These are phyloP conservation scores for Coranthus polyacanthus DNA, from an alignment of 2,797 vertebrate genomes.

Conservation along the genomic window DNA sequence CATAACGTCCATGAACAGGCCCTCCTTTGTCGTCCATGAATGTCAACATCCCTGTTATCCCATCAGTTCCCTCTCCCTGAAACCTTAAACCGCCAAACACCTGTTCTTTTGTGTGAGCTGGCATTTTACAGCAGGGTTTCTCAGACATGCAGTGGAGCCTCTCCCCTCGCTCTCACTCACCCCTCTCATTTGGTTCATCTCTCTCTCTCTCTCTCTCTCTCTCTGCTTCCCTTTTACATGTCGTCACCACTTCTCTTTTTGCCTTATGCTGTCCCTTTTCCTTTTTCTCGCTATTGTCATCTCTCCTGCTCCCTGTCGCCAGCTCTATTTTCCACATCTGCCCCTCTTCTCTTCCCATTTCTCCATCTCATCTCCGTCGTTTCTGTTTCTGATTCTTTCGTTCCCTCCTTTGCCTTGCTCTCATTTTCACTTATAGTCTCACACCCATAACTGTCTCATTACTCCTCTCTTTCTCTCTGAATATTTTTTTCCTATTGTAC, in stretches of 20 bases:
- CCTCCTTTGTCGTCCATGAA: slow-evolving; percentile 80
- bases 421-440: slow-evolving; percentile 23
- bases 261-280: slow-evolving; percentile 17
- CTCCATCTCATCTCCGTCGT: slow-evolving; percentile 3
- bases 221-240: slow-evolving; percentile 49
- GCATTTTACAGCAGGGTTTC: slow-evolving; percentile 80
- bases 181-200: slow-evolving; percentile 46
- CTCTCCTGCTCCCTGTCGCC: slow-evolving; percentile 15
- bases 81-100: slow-evolving; percentile 86
- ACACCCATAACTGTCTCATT: slow-evolving; percentile 11
- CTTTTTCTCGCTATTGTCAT: slow-evolving; percentile 59
- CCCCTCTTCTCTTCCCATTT: slow-evolving; percentile 22
- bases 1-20: slow-evolving; percentile 78
- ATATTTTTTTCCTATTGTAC: slow-evolving; percentile 5
- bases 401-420: slow-evolving; percentile 4
- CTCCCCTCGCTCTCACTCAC: too few relatives aligned
- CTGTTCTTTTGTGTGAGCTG: slow-evolving; percentile 87
- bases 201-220: slow-evolving; percentile 37
- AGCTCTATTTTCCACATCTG: slow-evolving; percentile 48
- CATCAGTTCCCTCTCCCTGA: slow-evolving; percentile 75
- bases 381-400: slow-evolving; percentile 1
- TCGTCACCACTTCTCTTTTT: slow-evolving; percentile 30
- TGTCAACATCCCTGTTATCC: slow-evolving; percentile 85
- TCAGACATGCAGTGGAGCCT: slow-evolving; percentile 71
- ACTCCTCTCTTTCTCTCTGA: slow-evolving; percentile 19